Conservation (phyloP, 2,113 vertebrate species). For the Lophura nycthemera region DNA sequence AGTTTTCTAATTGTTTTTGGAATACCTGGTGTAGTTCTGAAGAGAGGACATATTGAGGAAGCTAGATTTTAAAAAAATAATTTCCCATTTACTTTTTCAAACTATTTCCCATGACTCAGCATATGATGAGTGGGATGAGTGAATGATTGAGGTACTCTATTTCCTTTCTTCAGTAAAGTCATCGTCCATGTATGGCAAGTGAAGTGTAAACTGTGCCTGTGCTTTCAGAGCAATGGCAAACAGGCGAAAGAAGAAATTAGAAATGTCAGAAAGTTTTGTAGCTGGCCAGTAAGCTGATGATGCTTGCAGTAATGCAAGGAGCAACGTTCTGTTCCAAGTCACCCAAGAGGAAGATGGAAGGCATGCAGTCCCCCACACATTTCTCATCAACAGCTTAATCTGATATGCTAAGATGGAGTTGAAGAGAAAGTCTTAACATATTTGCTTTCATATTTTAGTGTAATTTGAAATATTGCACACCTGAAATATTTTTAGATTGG, state of each 20-base stretch:
- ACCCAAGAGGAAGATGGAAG: neutral
- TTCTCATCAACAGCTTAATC: neutral
- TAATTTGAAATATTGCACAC: neutral
- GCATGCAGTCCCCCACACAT: fast-evolving
- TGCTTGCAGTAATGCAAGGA: neutral
- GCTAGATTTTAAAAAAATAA: neutral
- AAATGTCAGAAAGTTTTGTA: neutral
- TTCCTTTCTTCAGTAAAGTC: neutral
- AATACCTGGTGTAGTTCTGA: neutral
- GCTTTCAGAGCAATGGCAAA: neutral
- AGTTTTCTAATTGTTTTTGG: neutral
- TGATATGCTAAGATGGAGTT: fast-evolving
- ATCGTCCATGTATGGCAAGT: neutral
- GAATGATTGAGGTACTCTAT: neutral
- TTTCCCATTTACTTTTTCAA: neutral
- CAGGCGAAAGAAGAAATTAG: neutral
- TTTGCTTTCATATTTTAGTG: neutral
- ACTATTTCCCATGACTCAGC: neutral
- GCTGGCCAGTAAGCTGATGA: neutral
- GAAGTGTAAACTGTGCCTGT: neutral
- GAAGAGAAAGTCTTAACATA: neutral
- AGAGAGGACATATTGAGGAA: neutral
- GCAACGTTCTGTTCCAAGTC: neutral
- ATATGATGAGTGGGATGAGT: neutral
- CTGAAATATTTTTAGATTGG: neutral